phyloP scores from a whole-genome alignment of 1,140 invertebrate species.

The Drosophila trapezifrons region DNA sequence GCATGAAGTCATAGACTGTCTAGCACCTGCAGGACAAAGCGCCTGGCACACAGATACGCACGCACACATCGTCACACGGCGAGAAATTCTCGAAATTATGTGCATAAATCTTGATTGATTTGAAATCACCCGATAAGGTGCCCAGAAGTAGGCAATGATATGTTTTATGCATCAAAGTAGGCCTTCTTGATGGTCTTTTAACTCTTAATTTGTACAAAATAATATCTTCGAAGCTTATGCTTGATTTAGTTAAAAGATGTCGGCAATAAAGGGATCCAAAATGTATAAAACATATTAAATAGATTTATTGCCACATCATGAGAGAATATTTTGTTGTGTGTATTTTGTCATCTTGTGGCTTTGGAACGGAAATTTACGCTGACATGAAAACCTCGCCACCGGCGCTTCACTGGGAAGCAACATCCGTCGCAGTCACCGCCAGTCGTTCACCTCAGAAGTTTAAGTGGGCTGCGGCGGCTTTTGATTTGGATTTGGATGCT shows the following conservation, averaged over 20 bases:
- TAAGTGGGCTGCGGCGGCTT: slow-evolving; percentile 61
- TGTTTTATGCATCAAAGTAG: not conserved
- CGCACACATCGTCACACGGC: slow-evolving; percentile 1
- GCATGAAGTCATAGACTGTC: slow-evolving; percentile 78
- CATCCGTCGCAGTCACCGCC: slow-evolving; percentile 55
- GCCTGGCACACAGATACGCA: slow-evolving; percentile 31
- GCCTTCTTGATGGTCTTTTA: not conserved
- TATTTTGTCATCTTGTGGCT: slow-evolving; percentile 48
- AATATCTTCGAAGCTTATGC: too few species aligned
- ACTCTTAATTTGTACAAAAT: not conserved
- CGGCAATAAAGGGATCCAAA: too few species aligned
- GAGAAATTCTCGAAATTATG: slow-evolving; percentile 3
- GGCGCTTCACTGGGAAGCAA: slow-evolving; percentile 70
- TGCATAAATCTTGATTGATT: slow-evolving; percentile 15
- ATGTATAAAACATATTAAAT: too few species aligned
- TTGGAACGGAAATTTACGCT: slow-evolving; percentile 76
- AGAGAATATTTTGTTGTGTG: not conserved
- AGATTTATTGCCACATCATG: too few species aligned
- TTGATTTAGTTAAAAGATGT: too few species aligned
- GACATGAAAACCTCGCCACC: slow-evolving; percentile 74
- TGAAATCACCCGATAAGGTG: not conserved
- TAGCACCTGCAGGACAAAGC: slow-evolving; percentile 79
- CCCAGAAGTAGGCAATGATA: not conserved
- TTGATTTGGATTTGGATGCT: slow-evolving; percentile 18
- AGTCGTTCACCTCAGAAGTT: slow-evolving; percentile 68